Conservation (phyloP, 2,113 vertebrate species). For the Ploceus nigricollis region DNA sequence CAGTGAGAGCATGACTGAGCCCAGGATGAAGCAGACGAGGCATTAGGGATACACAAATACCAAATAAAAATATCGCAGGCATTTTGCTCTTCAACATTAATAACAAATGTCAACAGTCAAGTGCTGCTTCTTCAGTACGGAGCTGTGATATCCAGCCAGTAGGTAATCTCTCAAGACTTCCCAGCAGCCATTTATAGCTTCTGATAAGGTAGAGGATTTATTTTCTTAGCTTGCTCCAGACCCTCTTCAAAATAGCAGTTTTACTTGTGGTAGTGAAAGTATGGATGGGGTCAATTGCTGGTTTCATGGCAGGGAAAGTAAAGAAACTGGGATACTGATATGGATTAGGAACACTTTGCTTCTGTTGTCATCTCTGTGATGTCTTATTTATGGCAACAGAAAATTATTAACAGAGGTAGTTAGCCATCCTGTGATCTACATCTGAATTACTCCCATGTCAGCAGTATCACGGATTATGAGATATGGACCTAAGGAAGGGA, state of each 20-base stretch:
- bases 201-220: not conserved
- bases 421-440: not conserved
- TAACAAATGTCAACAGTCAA: conserved; percentile 50
- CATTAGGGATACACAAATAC: conserved; percentile 49
- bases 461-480: not conserved
- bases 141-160: not conserved
- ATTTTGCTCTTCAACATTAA: conserved; percentile 38
- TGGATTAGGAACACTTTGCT: not conserved
- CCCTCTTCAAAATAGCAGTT: not conserved
- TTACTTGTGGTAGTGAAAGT: not conserved
- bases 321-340: not conserved
- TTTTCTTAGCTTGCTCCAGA: not conserved
- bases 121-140: conserved; percentile 1
- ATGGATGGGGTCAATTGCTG: not conserved
- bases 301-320: not conserved
- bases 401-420: not conserved
- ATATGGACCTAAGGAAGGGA: not conserved
- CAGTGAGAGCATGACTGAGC: not conserved
- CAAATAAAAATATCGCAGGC: conserved; percentile 48
- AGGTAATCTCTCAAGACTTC: conserved; percentile 24
- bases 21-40: not conserved
- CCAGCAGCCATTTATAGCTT: not conserved
- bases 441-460: not conserved
- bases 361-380: not conserved
- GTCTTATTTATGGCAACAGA: not conserved